Percentiles rank a stretch among this genome's conserved stretches.
phyloP scores from a whole-genome alignment of 2,797 vertebrate genomes.

The Arrhamphus sclerolepis region DNA sequence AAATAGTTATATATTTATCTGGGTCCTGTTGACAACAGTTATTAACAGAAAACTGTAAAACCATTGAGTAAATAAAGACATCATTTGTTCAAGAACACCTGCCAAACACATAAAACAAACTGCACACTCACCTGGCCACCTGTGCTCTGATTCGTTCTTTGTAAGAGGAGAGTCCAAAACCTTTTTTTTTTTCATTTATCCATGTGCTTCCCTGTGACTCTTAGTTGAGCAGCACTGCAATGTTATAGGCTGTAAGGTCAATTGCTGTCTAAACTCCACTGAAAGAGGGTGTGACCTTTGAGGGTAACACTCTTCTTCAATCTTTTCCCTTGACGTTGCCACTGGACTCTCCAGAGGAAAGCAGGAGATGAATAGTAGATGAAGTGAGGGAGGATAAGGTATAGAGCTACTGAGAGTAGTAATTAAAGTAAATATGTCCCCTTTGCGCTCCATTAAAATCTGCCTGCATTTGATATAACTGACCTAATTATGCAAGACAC shows the following conservation, averaged over 20 bases:
- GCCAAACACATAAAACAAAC: background rate
- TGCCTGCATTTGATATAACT: constrained; percentile 64
- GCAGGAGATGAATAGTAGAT: constrained; percentile 34
- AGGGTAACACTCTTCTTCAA: constrained; percentile 51
- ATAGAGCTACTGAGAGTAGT: constrained; percentile 54
- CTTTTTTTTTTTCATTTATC: constrained; percentile 33
- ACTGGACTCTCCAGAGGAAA: constrained; percentile 28
- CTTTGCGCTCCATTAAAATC: constrained; percentile 66
- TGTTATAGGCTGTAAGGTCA: constrained; percentile 60
- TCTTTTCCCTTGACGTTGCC: constrained; percentile 44
- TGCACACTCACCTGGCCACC: background rate
- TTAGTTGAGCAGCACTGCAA: constrained; percentile 29
- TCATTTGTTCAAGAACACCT: background rate
- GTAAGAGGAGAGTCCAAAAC: constrained; percentile 3
- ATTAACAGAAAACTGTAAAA: constrained; percentile 49
- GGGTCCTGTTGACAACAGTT: constrained; percentile 21
- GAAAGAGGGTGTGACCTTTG: constrained; percentile 65
- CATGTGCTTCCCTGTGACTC: constrained; percentile 34
- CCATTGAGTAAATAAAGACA: constrained; percentile 47
- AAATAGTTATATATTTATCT: background rate
- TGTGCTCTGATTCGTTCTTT: constrained; percentile 3
- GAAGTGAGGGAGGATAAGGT: constrained; percentile 37
- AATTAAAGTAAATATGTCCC: constrained; percentile 77
- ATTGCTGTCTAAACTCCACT: constrained; percentile 62
- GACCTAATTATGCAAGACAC: constrained; percentile 69